A percentile compares a stretch with the other conserved stretches of the same genome.
phyloP scores from a whole-genome alignment of 1,140 invertebrate species.

The Galleria mellonella region DNA sequence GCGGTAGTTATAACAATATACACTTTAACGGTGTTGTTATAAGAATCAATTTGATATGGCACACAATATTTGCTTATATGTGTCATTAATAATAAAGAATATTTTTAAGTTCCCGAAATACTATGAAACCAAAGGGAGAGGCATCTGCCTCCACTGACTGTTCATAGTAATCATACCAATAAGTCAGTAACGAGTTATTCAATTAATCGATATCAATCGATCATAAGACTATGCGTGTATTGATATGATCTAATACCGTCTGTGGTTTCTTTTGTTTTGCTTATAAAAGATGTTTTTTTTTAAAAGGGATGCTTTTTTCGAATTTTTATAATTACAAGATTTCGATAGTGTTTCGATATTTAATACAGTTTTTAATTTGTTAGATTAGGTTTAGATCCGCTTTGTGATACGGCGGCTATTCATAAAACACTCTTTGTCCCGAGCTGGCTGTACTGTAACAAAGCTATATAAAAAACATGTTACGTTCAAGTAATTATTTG shows the following conservation, averaged over 20 bases:
- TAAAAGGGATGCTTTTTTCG: neutral
- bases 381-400: neutral
- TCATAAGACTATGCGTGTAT: conserved; percentile 18
- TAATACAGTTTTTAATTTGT: conserved; percentile 3
- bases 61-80: neutral
- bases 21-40: too few relatives aligned
- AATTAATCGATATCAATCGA: conserved; percentile 32
- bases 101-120: conserved; percentile 15
- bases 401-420: too few relatives aligned
- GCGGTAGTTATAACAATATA: too few relatives aligned
- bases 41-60: neutral
- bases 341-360: conserved; percentile 2
- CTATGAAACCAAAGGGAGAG: conserved; percentile 26
- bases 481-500: too few relatives aligned
- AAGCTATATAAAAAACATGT: too few relatives aligned
- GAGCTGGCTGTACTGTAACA: too few relatives aligned
- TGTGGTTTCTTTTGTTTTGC: conserved; percentile 16
- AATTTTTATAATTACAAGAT: conserved; percentile 16
- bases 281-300: conserved; percentile 7
- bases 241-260: conserved; percentile 12
- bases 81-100: conserved; percentile 21
- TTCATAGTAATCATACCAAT: conserved; percentile 36
- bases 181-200: conserved; percentile 27
- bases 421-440: too few relatives aligned
- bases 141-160: conserved; percentile 48